Evolutionary conservation across 2,113 vertebrate species (phyloP).

Genomic region (Thomomys bottae): DNA sequence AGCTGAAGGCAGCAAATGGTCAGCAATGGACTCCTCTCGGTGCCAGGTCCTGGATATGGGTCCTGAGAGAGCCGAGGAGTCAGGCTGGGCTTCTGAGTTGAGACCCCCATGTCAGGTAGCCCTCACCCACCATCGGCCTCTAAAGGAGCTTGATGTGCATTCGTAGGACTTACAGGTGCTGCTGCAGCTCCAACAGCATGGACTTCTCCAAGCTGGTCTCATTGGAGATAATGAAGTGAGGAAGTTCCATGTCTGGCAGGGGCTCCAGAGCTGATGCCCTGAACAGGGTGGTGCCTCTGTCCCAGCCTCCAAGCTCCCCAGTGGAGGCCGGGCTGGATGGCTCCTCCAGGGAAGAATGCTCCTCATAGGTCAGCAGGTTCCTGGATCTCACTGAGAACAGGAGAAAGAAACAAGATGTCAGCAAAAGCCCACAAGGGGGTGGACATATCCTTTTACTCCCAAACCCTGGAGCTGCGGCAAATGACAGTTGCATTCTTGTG

Average conservation of each 20-base stretch:
- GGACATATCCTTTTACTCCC: background rate
- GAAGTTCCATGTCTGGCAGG: slow-evolving; percentile 80
- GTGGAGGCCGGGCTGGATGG: slow-evolving; percentile 86
- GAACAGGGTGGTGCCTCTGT: slow-evolving; percentile 88
- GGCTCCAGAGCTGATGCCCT: slow-evolving; percentile 83
- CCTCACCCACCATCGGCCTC: accelerated
- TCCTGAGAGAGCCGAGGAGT: background rate
- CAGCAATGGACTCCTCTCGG: no score
- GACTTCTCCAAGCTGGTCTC: slow-evolving; percentile 89
- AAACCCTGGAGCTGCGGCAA: background rate
- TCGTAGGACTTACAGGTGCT: slow-evolving; percentile 84
- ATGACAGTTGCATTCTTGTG: background rate
- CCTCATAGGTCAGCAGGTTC: slow-evolving; percentile 93
- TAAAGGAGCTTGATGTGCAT: background rate
- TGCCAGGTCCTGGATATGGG: background rate
- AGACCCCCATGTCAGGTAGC: background rate
- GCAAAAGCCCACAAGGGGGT: background rate
- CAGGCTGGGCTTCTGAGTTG: background rate
- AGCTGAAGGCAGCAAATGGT: accelerated
- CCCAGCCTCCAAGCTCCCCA: slow-evolving; percentile 88
- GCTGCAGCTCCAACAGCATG: slow-evolving; percentile 90
- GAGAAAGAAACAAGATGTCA: slow-evolving; percentile 52
- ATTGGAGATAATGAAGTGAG: slow-evolving; percentile 89
- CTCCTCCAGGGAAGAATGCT: slow-evolving; percentile 88
- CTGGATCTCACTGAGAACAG: slow-evolving; percentile 92